Conservation (phyloP, 2,888 invertebrate genomes). For the Idaea aversata region DNA sequence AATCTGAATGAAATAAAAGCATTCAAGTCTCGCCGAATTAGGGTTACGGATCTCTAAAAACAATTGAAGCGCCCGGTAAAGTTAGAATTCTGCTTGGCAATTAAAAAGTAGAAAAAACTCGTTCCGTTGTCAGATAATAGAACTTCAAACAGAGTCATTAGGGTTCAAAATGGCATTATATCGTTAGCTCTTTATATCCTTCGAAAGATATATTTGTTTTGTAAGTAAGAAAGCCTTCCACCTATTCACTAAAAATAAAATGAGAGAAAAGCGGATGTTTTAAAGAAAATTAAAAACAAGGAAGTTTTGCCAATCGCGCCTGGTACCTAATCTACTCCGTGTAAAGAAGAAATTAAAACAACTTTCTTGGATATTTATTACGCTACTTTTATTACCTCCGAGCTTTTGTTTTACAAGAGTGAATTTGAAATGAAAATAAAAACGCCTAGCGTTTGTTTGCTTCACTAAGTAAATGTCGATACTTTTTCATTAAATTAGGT, state of each 20-base stretch:
- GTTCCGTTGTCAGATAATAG: constrained; percentile 47
- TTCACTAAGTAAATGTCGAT: background rate
- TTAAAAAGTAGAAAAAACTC: constrained; percentile 62
- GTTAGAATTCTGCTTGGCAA: constrained; percentile 61
- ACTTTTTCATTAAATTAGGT: background rate
- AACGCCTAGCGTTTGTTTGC: background rate
- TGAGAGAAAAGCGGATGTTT: constrained; percentile 74
- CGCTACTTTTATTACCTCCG: constrained; percentile 66
- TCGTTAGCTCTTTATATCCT: constrained; percentile 47
- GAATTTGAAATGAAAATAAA: constrained; percentile 52
- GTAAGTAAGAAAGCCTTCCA: constrained; percentile 73
- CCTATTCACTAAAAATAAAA: constrained; percentile 74
- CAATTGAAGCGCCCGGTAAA: constrained; percentile 48
- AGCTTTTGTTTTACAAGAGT: constrained; percentile 57
- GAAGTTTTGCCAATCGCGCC: constrained; percentile 76
- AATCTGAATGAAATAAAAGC: background rate
- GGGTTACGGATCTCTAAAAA: constrained; percentile 43
- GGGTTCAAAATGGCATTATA: constrained; percentile 50
- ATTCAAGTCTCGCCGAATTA: constrained; percentile 23
- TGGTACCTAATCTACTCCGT: constrained; percentile 72
- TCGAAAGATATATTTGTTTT: constrained; percentile 64
- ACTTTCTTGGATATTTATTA: constrained; percentile 79
- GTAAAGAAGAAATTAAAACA: constrained; percentile 79
- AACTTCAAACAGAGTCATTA: constrained; percentile 48
- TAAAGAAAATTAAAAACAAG: constrained; percentile 80